phyloP scores from a whole-genome alignment of 2,113 vertebrate genomes.

The Myrmophylax atrothorax region DNA sequence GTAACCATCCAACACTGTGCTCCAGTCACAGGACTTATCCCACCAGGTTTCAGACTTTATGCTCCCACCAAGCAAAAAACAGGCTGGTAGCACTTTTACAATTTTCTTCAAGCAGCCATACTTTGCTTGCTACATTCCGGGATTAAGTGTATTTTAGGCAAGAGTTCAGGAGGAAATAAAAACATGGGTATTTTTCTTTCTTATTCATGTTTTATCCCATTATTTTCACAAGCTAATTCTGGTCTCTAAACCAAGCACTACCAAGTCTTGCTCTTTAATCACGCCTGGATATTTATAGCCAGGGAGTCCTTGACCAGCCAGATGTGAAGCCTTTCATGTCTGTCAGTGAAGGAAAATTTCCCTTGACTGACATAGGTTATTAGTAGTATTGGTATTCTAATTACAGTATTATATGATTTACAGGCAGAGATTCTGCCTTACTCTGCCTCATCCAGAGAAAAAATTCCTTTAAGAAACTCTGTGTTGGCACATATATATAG shows the following conservation, averaged over 20 bases:
- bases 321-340: neutral
- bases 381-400: neutral
- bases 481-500: fast-evolving
- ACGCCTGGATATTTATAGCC: neutral
- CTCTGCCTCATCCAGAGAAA: neutral
- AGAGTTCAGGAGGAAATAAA: neutral
- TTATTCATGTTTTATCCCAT: neutral
- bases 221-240: neutral
- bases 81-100: neutral
- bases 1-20: too few species aligned
- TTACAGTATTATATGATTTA: neutral
- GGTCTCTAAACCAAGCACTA: neutral
- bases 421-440: neutral
- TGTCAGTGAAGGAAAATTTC: neutral
- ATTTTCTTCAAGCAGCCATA: neutral
- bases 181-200: neutral
- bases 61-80: neutral
- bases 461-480: neutral
- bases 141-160: neutral
- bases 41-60: neutral
- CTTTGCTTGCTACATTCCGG: neutral
- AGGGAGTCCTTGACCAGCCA: neutral
- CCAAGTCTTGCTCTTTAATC: neutral
- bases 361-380: neutral
- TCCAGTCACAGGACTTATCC: too few species aligned